Evolutionary conservation across 1,140 invertebrate species (phyloP), one percentile per base, ranked within the genome.

Genomic region (Tachypleus tridentatus): DNA sequence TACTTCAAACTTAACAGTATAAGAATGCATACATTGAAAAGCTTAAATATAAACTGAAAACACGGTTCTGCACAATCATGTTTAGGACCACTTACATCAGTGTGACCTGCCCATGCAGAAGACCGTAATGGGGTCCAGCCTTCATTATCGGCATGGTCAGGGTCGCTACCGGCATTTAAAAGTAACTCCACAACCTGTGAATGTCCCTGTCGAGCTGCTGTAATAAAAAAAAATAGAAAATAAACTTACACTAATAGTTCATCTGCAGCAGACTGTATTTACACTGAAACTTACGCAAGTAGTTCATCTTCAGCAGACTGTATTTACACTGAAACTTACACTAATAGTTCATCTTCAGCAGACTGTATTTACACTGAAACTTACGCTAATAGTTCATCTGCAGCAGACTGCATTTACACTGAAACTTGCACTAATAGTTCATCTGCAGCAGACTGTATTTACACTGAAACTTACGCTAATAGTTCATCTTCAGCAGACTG

Each of bases 91-190:
- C 51, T 53, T 61, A 68, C 88, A 82, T 88, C 79, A 48, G 79
- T 89, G 73, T 96, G 92, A 11, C 93, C 92, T 65, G 89, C 91
- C 91, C 91, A 94, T 51, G 91, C 90, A 48, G 91, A 89, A 7
- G 80, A 80, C 57, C 80, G 64, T 49, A 81, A 69, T 3, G 80
- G 77, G 8, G 79, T 81, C 79, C 79, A 81, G 0, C 80, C 75
- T 59, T 79, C 78, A 66, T 73, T 72, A 68, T 79, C 78, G 47
- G 75, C 73, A 65, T 77, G 74, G 61, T 79, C 75, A 52, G 67
- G 65, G 64, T 78, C 72, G 49, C 76, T 77, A 51, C 72, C 72
- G 51, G 73, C 72, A 57, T 67, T 65, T 48, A 80, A 51, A 47
- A 80, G 63, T 48, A 72, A 58, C 57, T 76, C 71, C 4, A 78